Conservation (phyloP, 2,888 invertebrate species). For the Prionchulus punctatus region DNA sequence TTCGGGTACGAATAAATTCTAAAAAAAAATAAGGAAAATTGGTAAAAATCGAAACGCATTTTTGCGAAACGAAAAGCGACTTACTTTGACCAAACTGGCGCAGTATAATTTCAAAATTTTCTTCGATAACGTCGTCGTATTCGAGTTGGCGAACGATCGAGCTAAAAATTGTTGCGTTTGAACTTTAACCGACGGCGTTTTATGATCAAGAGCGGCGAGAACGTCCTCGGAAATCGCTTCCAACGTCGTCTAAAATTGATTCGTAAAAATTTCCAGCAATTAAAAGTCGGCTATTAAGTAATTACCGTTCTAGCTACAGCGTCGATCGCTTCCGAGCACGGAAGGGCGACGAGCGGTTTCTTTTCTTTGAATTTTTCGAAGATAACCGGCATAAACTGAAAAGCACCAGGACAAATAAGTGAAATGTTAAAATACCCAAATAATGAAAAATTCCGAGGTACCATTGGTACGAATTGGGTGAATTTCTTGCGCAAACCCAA, state of each 20-base stretch:
- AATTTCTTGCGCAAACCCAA: conserved; percentile 71
- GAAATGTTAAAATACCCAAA: too few relatives aligned
- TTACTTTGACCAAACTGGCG: conserved; percentile 32
- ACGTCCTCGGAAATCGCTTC: conserved; percentile 53
- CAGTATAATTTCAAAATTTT: conserved; percentile 37
- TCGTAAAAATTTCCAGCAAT: not conserved
- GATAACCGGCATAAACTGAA: conserved; percentile 43
- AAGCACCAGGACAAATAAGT: conserved; percentile 9
- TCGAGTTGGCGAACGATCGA: conserved; percentile 26
- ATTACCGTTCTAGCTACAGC: conserved; percentile 60
- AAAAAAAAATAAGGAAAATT: not conserved
- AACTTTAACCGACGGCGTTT: conserved; percentile 37
- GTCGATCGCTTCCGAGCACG: conserved; percentile 74
- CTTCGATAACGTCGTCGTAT: conserved; percentile 35
- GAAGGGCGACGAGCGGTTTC: conserved; percentile 69
- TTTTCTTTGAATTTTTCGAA: conserved; percentile 96
- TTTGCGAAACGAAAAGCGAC: conserved; percentile 1
- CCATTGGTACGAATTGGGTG: conserved; percentile 51
- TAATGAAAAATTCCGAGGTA: too few relatives aligned
- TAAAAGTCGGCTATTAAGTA: not conserved
- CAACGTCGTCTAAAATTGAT: conserved; percentile 46
- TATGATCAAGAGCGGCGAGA: conserved; percentile 54
- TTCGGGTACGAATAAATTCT: conserved; percentile 43
- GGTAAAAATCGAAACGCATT: not conserved
- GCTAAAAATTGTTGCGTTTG: conserved; percentile 31